Evolutionary conservation across 2,113 vertebrate genomes (phyloP).

Genomic region (Cichladusa arquata): DNA sequence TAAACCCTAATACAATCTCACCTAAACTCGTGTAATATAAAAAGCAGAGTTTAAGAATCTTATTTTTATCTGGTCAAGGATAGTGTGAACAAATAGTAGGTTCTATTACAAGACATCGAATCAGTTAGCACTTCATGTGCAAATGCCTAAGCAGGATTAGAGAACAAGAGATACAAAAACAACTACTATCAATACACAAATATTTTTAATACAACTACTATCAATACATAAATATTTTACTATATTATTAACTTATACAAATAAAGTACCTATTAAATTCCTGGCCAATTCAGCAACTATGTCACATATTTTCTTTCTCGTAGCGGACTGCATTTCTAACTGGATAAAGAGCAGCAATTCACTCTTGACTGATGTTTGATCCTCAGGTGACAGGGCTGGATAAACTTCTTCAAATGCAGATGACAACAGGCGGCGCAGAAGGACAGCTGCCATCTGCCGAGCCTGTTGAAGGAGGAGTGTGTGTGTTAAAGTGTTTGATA

Average conservation of each 20-base stretch:
- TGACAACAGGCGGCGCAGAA: conserved; percentile 91
- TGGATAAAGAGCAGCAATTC: conserved; percentile 92
- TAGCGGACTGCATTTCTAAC: conserved; percentile 84
- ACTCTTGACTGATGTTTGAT: conserved; percentile 90
- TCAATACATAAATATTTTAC: not conserved
- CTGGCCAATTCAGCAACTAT: conserved; percentile 93
- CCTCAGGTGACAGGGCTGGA: conserved; percentile 84
- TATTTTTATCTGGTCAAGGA: not conserved
- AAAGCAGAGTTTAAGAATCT: not conserved
- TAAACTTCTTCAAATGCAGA: conserved; percentile 97
- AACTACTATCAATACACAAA: not conserved
- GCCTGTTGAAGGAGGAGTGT: conserved; percentile 71
- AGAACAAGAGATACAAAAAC: not conserved
- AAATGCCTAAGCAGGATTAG: not conserved
- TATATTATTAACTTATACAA: not conserved
- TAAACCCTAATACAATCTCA: not conserved
- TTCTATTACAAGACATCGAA: not conserved
- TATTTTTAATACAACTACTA: not conserved
- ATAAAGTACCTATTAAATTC: conserved; percentile 88
- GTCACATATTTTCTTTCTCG: conserved; percentile 96
- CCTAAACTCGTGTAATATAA: not conserved
- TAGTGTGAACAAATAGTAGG: not conserved
- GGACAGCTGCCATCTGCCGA: conserved; percentile 95
- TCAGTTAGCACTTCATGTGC: not conserved
- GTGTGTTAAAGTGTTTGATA: not conserved